Evolutionary conservation across 2,888 invertebrate genomes (phyloP), one percentile per base, ranked within the genome.

Genomic region (Drosophila testacea): DNA sequence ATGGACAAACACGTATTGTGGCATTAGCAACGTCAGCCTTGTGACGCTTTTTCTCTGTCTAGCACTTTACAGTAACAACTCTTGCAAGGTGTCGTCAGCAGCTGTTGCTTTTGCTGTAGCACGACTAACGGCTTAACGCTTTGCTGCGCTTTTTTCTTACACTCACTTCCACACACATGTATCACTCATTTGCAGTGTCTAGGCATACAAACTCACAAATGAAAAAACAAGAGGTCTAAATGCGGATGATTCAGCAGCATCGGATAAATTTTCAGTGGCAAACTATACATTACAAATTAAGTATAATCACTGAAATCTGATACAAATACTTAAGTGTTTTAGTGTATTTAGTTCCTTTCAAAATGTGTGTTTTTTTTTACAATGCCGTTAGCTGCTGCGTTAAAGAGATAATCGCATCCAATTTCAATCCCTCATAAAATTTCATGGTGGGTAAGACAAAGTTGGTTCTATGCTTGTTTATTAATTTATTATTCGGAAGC

Each of bases 51-150:
- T 60, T 55, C 69, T 56, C 64, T 34, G 51, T 44, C 57, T 50
- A 47, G 56, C 70, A 46, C 30, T 59, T 65, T 46, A 32, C 67
- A 62, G 39, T 10, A 36, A 69, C 84, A 74, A 79, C 79, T 73
- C 79, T 75, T 73, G 76, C 74, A 77, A 86, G 89, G 83, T 83
- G 89, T 87, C 87, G 77, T 73, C 69, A 69, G 70, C 85, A 85
- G 89, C 81, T 85, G 85, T 77, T 89, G 77, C 84, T 80, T 7
- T 51, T 39, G 52, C 32, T 13, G 55, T 54, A 41, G 32, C 54
- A 42, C 70, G 71, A 81, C 73, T 69, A 86, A 77, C 84, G 77
- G 81, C 62, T 88, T 83, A 73, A 83, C 87, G 70, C 80, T 73
- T 74, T 74, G 55, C 77, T 82, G 67, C 68, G 54, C 57, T 50